Base-by-base conservation (phyloP, 2,113 vertebrate genomes). In the Oncorhynchus nerka region DNA sequence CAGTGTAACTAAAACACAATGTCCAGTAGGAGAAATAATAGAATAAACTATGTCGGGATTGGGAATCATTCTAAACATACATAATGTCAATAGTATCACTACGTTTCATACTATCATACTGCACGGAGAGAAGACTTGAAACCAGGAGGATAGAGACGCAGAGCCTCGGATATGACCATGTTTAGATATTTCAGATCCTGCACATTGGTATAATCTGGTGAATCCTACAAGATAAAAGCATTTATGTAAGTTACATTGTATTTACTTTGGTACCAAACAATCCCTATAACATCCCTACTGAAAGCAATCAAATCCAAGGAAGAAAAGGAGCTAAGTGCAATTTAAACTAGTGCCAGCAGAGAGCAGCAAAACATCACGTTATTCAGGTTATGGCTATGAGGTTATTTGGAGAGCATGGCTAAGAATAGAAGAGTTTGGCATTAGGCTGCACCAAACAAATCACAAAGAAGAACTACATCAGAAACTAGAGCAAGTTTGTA, bases 121-220 rank as follows among this genome's bases (percentile, higher is more conserved):
- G 5, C 5, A 61, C 22, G n/a, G 4, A 8, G 20, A 68, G 20
- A 34, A 22, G 11, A 62, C 16, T 45, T 97, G 93, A 98, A 96
- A 34, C 92, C 97, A 6, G 97, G 96, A 4, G 97, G 97, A 84
- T 97, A 99, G 84, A 99, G 92, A 49, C 98, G 93, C 78, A 99
- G 75, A 0, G 95, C 89, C 87, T 99, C 98, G 39, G 92, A 92
- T 15, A 98, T 90, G 79, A 98, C 96, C 97, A 97, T 96, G 79
- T 98, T 96, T 90, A 99, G 87, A 78, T 99, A 99, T 79, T 94
- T 95, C 75, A 99, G 93, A 74, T 96, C 93, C 83, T 95, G 94
- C 0, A 97, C 85, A 49, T 94, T 96, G 86, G 84, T 75, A 82
- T 95, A 96, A 88, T 96, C 92, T 5, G 93, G 92, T 1, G 87